Percentiles rank a stretch among this genome's conserved stretches.
phyloP scores from a whole-genome alignment of 1,140 invertebrate species.

The Drosophila kurseongensis region DNA sequence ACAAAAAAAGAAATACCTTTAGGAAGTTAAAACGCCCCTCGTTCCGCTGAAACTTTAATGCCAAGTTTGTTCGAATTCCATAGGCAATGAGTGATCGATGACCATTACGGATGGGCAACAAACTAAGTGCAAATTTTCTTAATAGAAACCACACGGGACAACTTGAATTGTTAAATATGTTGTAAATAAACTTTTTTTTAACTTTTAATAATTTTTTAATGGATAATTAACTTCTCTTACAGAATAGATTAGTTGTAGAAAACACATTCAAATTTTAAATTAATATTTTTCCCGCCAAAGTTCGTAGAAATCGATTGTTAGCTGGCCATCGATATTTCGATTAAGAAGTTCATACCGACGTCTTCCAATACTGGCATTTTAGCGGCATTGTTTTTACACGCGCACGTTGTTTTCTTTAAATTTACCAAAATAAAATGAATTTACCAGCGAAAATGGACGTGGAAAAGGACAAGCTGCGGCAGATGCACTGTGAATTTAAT shows the following conservation, averaged over 20 bases:
- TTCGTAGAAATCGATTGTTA: background rate
- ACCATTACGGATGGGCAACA: too few species aligned
- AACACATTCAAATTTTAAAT: background rate
- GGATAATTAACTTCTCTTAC: background rate
- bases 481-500: slow-evolving; percentile 89
- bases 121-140: too few species aligned
- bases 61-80: too few species aligned
- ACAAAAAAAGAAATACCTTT: too few species aligned
- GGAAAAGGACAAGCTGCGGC: slow-evolving; percentile 46
- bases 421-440: slow-evolving; percentile 39
- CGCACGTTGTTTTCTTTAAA: slow-evolving; percentile 55
- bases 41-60: too few species aligned
- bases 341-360: too few species aligned
- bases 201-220: background rate
- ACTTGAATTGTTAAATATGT: background rate
- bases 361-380: background rate
- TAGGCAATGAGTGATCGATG: too few species aligned
- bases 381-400: slow-evolving; percentile 4
- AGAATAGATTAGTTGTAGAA: too few species aligned
- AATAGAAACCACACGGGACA: too few species aligned
- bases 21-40: too few species aligned
- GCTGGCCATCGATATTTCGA: background rate
- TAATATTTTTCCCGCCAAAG: background rate
- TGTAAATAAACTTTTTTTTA: background rate
- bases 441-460: slow-evolving; percentile 2